Evolutionary conservation across 2,888 invertebrate genomes (phyloP), one percentile per base, ranked within the genome.

Genomic region (Hirtodrosophila confusa): DNA sequence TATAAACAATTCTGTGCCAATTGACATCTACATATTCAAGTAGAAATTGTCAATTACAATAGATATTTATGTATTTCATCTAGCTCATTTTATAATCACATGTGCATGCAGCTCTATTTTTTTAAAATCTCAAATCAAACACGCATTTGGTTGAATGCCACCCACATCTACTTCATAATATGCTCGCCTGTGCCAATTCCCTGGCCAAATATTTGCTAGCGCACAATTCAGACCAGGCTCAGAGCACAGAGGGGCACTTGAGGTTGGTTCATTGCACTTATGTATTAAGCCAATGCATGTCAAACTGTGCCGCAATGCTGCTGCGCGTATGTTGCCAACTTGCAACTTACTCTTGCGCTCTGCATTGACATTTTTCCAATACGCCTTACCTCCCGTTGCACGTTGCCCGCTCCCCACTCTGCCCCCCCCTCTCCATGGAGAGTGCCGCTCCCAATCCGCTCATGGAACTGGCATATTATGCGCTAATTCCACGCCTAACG

Each of bases 401-500:
- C 17, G 17, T 27, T 7, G 17, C 24, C 23, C 7, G 8, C 29
- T 12, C n/a, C 12, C 11, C 12, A 0, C 17, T 2, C 3, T n/a
- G n/a, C 33, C 7, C 10, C 5, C 3, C 10, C 11, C 1, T 33
- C 35, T 8, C 17, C 7, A 6, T 11, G 12, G 10, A 11, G 35
- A 1, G 1, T 63, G 73, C 35, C 67, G 62, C 74, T 75, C 71
- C 74, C 75, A 70, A 75, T 68, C 71, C 75, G 66, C 45, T 65
- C 50, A 40, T 74, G 80, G 50, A 54, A 69, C 63, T 68, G 65
- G 68, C 78, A 79, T 82, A 82, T 79, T 85, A 79, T 82, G 82
- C 77, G 83, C 86, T 86, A 77, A 86, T 82, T 82, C 82, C 78
- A 67, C 83, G 74, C 76, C 66, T 83, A 86, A 86, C 84, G 78